A percentile compares a stretch with the other conserved stretches of the same genome.
Conservation (phyloP, 2,888 invertebrate genomes). For the Stictocephala bisonia region DNA sequence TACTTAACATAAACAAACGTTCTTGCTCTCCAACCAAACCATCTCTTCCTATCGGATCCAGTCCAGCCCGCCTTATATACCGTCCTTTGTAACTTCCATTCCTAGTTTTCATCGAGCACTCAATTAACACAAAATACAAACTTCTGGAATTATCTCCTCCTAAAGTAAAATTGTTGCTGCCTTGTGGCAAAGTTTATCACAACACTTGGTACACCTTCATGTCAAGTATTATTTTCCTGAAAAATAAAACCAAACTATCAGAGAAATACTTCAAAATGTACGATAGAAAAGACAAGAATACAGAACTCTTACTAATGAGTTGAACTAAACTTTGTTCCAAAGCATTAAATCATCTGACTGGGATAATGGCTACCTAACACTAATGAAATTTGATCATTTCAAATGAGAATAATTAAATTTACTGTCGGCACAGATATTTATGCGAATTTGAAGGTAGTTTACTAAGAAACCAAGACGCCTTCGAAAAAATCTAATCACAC, state of each 20-base stretch:
- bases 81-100: neutral
- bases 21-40: neutral
- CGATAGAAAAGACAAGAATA: neutral
- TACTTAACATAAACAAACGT: conserved; percentile 15
- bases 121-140: conserved; percentile 29
- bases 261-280: neutral
- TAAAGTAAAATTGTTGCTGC: conserved; percentile 12
- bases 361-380: no score
- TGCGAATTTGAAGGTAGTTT: no score
- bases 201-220: neutral
- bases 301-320: neutral
- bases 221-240: conserved; percentile 25
- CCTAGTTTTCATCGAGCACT: conserved; percentile 5
- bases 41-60: conserved; percentile 28
- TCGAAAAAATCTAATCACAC: no score
- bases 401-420: no score
- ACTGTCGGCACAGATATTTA: no score
- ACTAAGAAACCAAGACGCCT: no score
- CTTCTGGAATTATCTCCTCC: conserved; percentile 11
- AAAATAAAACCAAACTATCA: conserved; percentile 1
- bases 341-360: no score
- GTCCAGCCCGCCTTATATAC: neutral
- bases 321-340: neutral
- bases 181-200: conserved; percentile 29
- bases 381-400: no score